phyloP scores from a whole-genome alignment of 2,797 vertebrate genomes.

The Dipus sagitta region DNA sequence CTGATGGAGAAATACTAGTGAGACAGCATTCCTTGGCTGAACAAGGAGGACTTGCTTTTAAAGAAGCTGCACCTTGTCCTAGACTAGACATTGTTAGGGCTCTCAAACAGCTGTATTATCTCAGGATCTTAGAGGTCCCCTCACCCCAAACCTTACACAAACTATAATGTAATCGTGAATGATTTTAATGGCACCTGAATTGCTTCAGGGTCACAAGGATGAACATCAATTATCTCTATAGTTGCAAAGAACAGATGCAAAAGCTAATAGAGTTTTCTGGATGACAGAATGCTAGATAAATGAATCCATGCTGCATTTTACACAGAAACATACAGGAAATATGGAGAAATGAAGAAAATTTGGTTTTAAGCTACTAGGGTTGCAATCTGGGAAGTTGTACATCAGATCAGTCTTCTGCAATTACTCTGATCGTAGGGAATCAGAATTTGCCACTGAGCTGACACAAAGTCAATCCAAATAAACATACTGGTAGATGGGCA shows the following conservation, averaged over 20 bases:
- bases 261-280: conserved; percentile 64
- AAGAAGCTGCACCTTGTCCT: neutral
- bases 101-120: neutral
- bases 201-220: conserved; percentile 30
- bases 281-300: conserved; percentile 58
- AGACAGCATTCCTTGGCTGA: neutral
- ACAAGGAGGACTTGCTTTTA: neutral
- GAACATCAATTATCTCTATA: conserved; percentile 34
- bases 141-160: neutral
- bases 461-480: neutral
- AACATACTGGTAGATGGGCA: conserved; percentile 30
- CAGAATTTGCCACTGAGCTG: conserved; percentile 38
- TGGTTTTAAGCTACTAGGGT: neutral
- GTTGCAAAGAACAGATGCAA: conserved; percentile 54
- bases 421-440: neutral
- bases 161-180: neutral
- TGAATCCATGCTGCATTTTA: neutral
- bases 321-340: neutral
- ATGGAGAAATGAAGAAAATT: neutral
- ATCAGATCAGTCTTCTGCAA: neutral
- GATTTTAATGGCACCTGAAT: conserved; percentile 30
- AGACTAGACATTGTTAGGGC: accelerated
- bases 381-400: neutral
- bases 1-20: neutral
- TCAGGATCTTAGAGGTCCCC: neutral